A percentile compares a stretch with the other conserved stretches of the same genome.
Conservation (phyloP, 2,797 vertebrate species). For the Babyrousa celebensis region DNA sequence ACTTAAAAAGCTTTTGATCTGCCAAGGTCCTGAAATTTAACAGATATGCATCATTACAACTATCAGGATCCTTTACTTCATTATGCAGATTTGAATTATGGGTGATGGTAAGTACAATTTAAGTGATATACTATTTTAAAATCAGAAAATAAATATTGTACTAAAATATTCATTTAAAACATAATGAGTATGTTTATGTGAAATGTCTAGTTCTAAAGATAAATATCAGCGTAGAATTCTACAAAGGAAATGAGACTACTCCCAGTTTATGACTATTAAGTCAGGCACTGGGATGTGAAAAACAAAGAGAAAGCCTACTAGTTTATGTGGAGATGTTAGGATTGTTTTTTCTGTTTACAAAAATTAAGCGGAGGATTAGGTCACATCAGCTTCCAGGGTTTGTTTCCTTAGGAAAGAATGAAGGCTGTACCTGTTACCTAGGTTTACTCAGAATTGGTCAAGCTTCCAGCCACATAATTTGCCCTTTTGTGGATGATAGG, state of each 20-base stretch:
- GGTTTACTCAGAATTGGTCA: not conserved
- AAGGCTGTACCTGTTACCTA: not conserved
- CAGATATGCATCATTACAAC: not conserved
- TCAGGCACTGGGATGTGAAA: not conserved
- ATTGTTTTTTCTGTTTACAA: not conserved
- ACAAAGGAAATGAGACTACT: not conserved
- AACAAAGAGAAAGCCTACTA: not conserved
- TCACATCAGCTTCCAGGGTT: not conserved
- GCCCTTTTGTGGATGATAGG: not conserved
- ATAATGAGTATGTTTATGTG: not conserved
- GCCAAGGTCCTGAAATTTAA: not conserved
- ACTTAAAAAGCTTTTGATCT: not conserved
- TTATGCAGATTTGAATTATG: conserved; percentile 4
- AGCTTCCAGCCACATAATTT: not conserved
- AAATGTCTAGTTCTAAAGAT: conserved; percentile 29
- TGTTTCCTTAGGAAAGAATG: not conserved
- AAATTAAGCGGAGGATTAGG: not conserved
- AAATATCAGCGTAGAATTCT: conserved; percentile 20
- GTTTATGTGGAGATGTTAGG: not conserved
- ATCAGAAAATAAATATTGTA: not conserved
- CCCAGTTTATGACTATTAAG: conserved; percentile 1
- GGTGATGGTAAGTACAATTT: not conserved
- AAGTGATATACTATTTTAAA: not conserved
- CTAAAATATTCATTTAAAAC: conserved; percentile 19
- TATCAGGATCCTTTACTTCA: not conserved